Percentiles rank a stretch among this genome's conserved stretches.
These are phyloP conservation scores for Sprattus sprattus DNA, from an alignment of 2,113 vertebrate species.

Conservation along the genomic window DNA sequence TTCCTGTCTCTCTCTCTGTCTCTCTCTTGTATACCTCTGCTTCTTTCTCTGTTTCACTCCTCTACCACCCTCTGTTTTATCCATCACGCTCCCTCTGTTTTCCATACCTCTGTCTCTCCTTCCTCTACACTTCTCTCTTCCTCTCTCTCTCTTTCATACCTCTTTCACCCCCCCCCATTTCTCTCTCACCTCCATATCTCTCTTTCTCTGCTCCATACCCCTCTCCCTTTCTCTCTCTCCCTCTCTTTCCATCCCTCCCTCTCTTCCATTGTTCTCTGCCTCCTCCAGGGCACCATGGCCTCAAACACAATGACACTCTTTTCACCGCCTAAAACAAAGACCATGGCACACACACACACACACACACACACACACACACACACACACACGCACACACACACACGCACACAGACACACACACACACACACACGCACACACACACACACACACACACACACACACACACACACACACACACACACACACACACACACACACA, in stretches of 20 bases:
- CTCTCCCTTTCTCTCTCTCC: conserved; percentile 47
- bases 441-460: too few species aligned
- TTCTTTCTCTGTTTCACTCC: too few species aligned
- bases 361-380: too few species aligned
- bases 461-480: too few species aligned
- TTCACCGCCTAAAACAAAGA: conserved; percentile 49
- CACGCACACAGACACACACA: too few species aligned
- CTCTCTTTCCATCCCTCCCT: conserved; percentile 51
- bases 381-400: too few species aligned
- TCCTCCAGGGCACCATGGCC: conserved; percentile 34
- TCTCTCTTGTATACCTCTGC: not conserved
- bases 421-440: too few species aligned
- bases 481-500: too few species aligned
- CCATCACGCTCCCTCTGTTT: too few species aligned
- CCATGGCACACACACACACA: too few species aligned
- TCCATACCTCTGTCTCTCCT: too few species aligned
- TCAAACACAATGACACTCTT: conserved; percentile 46
- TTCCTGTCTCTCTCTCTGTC: not conserved
- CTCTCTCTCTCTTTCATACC: not conserved
- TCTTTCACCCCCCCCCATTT: not conserved
- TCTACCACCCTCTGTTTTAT: too few species aligned
- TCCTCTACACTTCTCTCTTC: not conserved
- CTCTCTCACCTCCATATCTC: not conserved
- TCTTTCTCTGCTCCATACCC: not conserved
- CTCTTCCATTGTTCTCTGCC: conserved; percentile 15